phyloP scores from a whole-genome alignment of 2,888 invertebrate genomes.

The Piscicola geometra region DNA sequence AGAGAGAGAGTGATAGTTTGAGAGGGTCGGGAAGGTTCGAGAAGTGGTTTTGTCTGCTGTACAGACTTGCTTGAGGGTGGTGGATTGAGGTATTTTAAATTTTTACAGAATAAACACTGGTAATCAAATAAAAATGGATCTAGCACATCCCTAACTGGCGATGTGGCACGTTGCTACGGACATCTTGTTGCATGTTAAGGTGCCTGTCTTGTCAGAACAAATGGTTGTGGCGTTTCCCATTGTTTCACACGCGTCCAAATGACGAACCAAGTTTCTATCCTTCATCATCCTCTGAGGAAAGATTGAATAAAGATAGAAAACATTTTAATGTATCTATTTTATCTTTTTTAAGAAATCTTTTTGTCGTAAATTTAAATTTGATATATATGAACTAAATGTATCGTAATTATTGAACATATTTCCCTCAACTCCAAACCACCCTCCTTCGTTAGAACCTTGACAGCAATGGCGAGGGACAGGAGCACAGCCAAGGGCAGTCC shows the following conservation, averaged over 20 bases:
- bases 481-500: slow-evolving; percentile 36
- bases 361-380: no score
- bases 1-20: slow-evolving; percentile 8
- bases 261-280: slow-evolving; percentile 34
- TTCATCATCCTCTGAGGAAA: slow-evolving; percentile 35
- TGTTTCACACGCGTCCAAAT: slow-evolving; percentile 35
- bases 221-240: slow-evolving; percentile 35
- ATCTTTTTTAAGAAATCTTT: no score
- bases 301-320: no score
- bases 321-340: no score
- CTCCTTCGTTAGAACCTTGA: slow-evolving; percentile 15
- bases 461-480: slow-evolving; percentile 31
- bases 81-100: no score
- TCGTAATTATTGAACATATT: no score
- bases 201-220: slow-evolving; percentile 36
- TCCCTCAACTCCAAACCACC: neutral
- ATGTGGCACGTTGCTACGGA: slow-evolving; percentile 33
- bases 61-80: no score
- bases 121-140: no score
- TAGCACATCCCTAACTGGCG: slow-evolving; percentile 14
- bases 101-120: no score
- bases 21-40: slow-evolving; percentile 14
- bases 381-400: no score
- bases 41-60: slow-evolving; percentile 17
- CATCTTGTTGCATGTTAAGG: slow-evolving; percentile 32